Evolutionary conservation across 2,113 vertebrate species (phyloP), one percentile per base, ranked within the genome.

Genomic region (Thunnus maccoyii): DNA sequence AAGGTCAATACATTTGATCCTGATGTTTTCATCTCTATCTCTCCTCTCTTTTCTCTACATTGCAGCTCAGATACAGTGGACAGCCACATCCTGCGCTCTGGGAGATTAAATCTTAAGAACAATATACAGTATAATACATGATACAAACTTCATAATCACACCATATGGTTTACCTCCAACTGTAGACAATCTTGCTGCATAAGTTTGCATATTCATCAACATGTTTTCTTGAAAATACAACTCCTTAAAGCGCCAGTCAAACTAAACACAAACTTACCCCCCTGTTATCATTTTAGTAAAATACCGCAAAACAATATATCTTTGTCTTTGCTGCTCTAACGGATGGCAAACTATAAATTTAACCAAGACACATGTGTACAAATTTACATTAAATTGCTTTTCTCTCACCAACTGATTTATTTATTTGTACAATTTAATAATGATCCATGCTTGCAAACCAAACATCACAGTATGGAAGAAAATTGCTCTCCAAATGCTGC

Each of bases 1-100:
- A 36, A 75, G 11, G 15, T 41, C 56, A 20, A 61, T 66, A 36
- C 22, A 62, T 74, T 80, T 64, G 65, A 48, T 66, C 1, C 27
- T 75, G 44, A 10, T 58, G 3, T 78, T 47, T 72, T 3, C 11
- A n/a, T 20, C 17, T 56, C 27, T 76, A 16, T 17, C 36, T 76
- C 44, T 22, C 51, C 12, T 62, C 20, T 17, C 0, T 1, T 13
- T 52, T 44, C 41, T 44, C 57, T 25, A 17, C 20, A 13, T 17
- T 3, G 51, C 51, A 3, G 30, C 32, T 30, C 5, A 36, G 5
- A 36, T 36, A 36, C 36, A 36, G 36, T 36, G 36, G 36, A 36
- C 36, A 36, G 36, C 5, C 36, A 73, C 27, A 41, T 62, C 8
- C 47, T 66, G 44, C 27, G n/a, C 61, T 66, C 50, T 25, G 16